These are phyloP conservation scores for Trematocara unimaculatum DNA, from an alignment of 2,113 vertebrate species.

Conservation along the genomic window DNA sequence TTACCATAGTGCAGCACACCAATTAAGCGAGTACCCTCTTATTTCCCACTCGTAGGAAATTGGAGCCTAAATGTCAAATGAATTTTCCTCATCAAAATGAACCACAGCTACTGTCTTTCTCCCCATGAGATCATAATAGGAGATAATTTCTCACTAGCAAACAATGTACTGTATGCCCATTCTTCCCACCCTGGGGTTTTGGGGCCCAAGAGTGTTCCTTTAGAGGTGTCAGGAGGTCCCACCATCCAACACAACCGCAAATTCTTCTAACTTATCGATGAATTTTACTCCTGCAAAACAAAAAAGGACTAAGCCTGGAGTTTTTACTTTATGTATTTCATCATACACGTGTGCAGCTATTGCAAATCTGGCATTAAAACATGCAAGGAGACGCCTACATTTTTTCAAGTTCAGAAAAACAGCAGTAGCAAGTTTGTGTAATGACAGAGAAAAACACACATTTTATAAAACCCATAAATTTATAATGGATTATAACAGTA, in stretches of 20 bases:
- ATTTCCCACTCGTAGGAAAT: background rate
- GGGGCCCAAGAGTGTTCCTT: background rate
- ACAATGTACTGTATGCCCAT: background rate
- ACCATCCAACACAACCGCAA: background rate
- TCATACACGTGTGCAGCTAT: background rate
- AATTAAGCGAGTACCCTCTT: background rate
- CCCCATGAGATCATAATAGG: background rate
- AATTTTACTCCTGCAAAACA: background rate
- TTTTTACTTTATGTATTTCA: background rate
- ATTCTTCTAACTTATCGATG: background rate
- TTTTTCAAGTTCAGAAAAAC: background rate
- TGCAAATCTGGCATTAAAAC: background rate
- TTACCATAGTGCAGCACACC: background rate
- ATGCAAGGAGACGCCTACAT: background rate
- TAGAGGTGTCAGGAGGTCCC: background rate
- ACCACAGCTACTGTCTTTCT: background rate
- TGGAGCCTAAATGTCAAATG: conserved; percentile 1
- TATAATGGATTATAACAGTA: background rate
- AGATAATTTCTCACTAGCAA: background rate
- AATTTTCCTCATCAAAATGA: background rate
- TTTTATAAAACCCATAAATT: background rate
- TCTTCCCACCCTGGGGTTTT: background rate
- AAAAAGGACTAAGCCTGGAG: background rate
- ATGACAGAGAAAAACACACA: background rate
- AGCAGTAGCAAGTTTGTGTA: background rate